A percentile compares a stretch with the other conserved stretches of the same genome.
These are phyloP conservation scores for Florisuga fusca DNA, from an alignment of 2,797 vertebrate species.

Conservation along the genomic window DNA sequence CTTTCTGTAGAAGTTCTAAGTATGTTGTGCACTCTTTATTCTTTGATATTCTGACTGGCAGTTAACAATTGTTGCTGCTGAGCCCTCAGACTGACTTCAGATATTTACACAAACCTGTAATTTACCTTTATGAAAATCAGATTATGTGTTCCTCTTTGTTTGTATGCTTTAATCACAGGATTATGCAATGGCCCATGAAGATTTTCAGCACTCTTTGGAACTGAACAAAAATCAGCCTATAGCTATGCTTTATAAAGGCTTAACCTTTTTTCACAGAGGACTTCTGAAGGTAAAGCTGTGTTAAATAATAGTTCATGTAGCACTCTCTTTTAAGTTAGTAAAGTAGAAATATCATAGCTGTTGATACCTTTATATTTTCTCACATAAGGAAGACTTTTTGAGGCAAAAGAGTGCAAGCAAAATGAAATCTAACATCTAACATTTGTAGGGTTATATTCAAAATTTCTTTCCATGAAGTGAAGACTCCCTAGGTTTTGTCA, in stretches of 20 bases:
- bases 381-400: neutral
- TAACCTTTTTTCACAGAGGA: conserved; percentile 98
- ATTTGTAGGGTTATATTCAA: neutral
- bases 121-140: neutral
- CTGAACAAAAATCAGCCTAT: conserved; percentile 96
- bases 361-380: neutral
- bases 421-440: neutral
- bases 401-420: neutral
- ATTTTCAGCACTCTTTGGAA: conserved; percentile 94
- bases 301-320: neutral
- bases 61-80: neutral
- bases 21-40: neutral
- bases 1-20: neutral
- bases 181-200: conserved; percentile 93
- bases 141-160: neutral
- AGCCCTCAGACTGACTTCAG: neutral
- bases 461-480: neutral
- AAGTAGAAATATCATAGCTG: neutral
- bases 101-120: neutral
- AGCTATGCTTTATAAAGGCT: conserved; percentile 96
- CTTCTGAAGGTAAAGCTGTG: conserved; percentile 89
- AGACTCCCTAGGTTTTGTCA: neutral
- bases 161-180: conserved; percentile 81
- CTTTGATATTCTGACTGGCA: neutral
- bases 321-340: neutral